Conservation (phyloP, 2,888 invertebrate species). For the Quadroppia sp. region DNA sequence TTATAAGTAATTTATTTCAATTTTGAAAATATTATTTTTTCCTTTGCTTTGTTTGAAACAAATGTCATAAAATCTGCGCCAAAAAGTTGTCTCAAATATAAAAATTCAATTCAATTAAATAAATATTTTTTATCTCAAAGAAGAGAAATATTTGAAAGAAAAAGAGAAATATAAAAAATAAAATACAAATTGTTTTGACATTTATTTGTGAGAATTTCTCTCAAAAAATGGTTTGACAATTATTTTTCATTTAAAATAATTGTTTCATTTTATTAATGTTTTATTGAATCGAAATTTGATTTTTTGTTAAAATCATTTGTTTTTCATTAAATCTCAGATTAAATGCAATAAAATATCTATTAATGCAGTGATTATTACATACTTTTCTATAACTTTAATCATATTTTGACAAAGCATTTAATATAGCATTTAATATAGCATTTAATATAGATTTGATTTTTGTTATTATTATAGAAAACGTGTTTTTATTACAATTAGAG, state of each 20-base stretch:
- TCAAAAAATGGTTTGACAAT: too few species aligned
- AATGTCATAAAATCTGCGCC: neutral
- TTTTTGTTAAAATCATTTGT: too few species aligned
- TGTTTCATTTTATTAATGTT: too few species aligned
- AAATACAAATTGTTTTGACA: constrained; percentile 6
- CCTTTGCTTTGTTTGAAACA: too few species aligned
- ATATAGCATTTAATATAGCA: neutral
- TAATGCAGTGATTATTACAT: too few species aligned
- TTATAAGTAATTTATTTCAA: neutral
- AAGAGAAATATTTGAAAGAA: neutral
- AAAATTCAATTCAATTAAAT: constrained; percentile 3
- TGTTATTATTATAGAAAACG: constrained; percentile 37
- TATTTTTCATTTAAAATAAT: too few species aligned
- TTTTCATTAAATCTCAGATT: neutral
- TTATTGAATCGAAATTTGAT: too few species aligned
- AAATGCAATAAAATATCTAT: neutral
- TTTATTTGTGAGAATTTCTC: neutral
- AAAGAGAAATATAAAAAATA: neutral
- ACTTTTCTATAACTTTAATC: neutral
- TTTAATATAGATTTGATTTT: neutral
- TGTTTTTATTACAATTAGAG: constrained; percentile 13
- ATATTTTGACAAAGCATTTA: constrained; percentile 25
- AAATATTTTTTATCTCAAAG: neutral
- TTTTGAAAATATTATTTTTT: neutral
- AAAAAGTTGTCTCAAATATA: neutral